Conservation (phyloP, 2,113 vertebrate species). For the Halcyon senegalensis region DNA sequence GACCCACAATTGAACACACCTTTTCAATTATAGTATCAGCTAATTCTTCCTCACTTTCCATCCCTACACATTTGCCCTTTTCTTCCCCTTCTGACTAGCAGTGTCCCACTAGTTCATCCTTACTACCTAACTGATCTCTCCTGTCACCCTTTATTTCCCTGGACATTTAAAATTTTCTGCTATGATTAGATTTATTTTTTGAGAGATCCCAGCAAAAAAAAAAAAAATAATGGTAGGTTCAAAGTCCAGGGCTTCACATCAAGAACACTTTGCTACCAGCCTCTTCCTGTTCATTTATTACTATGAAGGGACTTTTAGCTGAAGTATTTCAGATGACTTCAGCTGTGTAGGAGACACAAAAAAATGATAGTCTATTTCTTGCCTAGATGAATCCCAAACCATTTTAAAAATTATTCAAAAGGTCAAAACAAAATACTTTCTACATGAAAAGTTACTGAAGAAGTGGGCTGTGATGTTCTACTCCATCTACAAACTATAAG, state of each 20-base stretch:
- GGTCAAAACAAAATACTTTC: not conserved
- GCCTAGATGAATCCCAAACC: not conserved
- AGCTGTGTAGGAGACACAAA: not conserved
- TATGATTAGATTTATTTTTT: not conserved
- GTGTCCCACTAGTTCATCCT: not conserved
- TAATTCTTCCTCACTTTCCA: not conserved
- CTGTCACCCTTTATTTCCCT: not conserved
- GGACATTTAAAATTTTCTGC: not conserved
- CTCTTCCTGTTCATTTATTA: not conserved
- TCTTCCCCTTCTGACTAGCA: not conserved
- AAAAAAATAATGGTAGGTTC: not conserved
- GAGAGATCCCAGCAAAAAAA: not conserved
- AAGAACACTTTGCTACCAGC: not conserved
- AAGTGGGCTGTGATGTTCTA: not conserved
- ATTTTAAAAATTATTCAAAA: not conserved
- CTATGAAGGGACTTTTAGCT: not conserved
- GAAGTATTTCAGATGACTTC: not conserved
- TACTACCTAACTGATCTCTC: not conserved
- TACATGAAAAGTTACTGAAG: not conserved
- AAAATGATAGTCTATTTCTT: not conserved
- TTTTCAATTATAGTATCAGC: not conserved
- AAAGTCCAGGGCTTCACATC: not conserved
- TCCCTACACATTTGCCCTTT: not conserved
- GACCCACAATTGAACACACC: not conserved
- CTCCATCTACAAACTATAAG: not conserved